Base-by-base conservation (phyloP, 2,113 vertebrate species). In the Bagarius yarrelli region DNA sequence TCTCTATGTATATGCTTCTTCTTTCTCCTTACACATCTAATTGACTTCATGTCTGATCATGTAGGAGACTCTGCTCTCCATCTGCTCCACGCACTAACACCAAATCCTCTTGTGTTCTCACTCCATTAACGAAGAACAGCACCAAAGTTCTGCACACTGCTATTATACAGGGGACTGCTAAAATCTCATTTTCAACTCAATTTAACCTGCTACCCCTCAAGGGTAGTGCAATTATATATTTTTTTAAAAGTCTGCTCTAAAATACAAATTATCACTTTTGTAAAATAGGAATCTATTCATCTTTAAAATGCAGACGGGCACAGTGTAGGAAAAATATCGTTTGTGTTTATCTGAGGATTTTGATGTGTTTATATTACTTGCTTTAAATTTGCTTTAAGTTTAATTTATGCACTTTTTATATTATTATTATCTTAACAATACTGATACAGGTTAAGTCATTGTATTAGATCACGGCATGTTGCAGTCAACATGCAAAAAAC, bases 141-240 rank as follows among this genome's bases (percentile, higher is more conserved):
- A 90, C 88, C 87, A 88, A 88, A 88, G 88, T 91, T 92, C 89
- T 92, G 89, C 90, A 91, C 84, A 88, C 91, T 27, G 89, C 91
- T 91, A 93, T 91, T 92, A 91, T 88, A 88, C 89, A 88, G 87
- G 90, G 84, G 88, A 90, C 91, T 90, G 92, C 90, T 93, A 91
- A 92, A 92, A 93, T 90, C 90, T 93, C 89, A 93, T 94, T 93
- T 93, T 93, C 93, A 93, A 93, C 90, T 93, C 93, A 92, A 92
- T 93, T 94, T 93, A 94, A 93, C 93, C 92, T 90, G 89, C 88
- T 85, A 87, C 83, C 83, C 87, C 91, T 91, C 88, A 5, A 81
- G 89, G 87, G 88, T 83, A 32, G 79, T 78, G 83, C 81, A 79
- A 85, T 83, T 83, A 87, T 86, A 86, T 55, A 2, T 71, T 2